These are phyloP conservation scores for Gasterosteus aculeatus DNA, from an alignment of 2,113 vertebrate genomes.

Conservation along the genomic window DNA sequence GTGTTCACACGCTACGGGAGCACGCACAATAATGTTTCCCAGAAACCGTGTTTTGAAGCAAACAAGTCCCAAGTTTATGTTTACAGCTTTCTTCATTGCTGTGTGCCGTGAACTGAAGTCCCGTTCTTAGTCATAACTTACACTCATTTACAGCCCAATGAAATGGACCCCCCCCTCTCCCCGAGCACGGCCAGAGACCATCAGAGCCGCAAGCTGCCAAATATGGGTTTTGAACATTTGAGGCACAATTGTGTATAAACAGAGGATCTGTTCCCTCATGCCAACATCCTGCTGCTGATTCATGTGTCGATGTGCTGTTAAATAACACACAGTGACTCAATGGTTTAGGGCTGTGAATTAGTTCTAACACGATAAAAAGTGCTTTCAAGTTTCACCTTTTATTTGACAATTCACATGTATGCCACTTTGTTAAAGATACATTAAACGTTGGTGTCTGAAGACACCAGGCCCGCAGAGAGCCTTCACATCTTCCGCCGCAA, in stretches of 20 bases:
- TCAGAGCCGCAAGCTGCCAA: not conserved
- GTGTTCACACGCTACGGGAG: constrained; percentile 30
- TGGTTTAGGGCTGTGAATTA: not conserved
- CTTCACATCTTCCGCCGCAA: no score
- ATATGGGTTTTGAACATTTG: not conserved
- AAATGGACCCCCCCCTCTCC: not conserved
- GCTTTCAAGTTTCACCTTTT: not conserved
- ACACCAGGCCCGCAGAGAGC: no score
- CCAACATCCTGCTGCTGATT: not conserved
- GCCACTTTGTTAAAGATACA: not conserved
- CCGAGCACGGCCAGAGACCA: not conserved
- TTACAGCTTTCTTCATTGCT: not conserved
- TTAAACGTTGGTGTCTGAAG: not conserved
- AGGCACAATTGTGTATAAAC: constrained; percentile 25
- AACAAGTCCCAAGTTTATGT: not conserved
- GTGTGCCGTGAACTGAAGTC: not conserved
- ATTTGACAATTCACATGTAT: not conserved
- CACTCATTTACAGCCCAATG: not conserved
- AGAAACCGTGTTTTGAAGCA: not conserved
- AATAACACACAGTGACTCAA: not conserved
- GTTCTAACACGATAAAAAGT: not conserved
- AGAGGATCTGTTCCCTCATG: constrained; percentile 41
- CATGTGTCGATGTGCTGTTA: not conserved
- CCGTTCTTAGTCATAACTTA: not conserved
- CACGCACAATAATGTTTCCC: not conserved